Evolutionary conservation across 92 coral and sea anemone genomes (phyloP).

Genomic region (Virgularia gustaviana): DNA sequence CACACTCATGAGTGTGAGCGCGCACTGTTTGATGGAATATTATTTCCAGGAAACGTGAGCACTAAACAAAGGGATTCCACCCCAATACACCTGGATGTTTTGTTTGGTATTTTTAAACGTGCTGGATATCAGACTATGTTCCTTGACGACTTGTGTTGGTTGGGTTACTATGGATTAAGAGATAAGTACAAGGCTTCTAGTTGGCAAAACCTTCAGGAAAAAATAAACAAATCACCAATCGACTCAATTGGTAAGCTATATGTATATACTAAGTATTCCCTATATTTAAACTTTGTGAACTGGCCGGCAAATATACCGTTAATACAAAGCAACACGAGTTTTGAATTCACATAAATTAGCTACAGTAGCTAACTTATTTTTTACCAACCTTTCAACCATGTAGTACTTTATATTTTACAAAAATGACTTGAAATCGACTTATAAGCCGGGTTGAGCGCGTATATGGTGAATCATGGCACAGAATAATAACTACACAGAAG

Average conservation of each 20-base stretch:
- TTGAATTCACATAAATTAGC: not conserved
- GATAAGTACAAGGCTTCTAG: conserved; percentile 45
- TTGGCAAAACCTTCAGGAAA: conserved; percentile 57
- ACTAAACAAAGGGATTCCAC: not conserved
- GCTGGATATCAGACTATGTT: conserved; percentile 82
- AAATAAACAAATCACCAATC: conserved; percentile 38
- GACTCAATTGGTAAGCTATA: conserved; percentile 57
- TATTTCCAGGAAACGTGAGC: not conserved
- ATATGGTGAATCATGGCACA: no score
- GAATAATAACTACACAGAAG: no score
- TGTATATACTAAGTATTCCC: not conserved
- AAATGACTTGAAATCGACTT: no score
- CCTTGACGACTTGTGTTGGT: conserved; percentile 80
- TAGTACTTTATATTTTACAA: no score
- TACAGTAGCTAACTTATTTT: no score
- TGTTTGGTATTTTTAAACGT: conserved; percentile 59
- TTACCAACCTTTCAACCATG: no score
- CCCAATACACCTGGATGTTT: conserved; percentile 28
- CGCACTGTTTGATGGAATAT: conserved; percentile 68
- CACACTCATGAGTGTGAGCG: conserved; percentile 80
- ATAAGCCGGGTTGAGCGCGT: no score
- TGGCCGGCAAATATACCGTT: not conserved
- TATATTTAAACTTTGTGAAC: not conserved
- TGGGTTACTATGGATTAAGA: conserved; percentile 59
- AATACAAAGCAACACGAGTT: not conserved